Base-by-base conservation (phyloP, 2,888 invertebrate genomes). In the Baccha elongata region DNA sequence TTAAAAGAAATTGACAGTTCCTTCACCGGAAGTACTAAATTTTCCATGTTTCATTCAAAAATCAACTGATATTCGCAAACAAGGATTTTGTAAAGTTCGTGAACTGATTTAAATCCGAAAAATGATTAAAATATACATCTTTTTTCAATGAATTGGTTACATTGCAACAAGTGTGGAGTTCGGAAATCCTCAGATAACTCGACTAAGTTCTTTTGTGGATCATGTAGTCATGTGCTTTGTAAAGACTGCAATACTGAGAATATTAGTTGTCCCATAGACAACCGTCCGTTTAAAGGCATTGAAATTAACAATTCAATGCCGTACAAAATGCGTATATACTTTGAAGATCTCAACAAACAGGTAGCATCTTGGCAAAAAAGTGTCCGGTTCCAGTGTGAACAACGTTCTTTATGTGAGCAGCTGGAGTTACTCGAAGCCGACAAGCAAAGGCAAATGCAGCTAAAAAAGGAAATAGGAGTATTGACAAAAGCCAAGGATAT, bases 121-220 rank as follows among this genome's bases (percentile, higher is more conserved):
- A n/a, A n/a, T n/a, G n/a, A 62, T 7, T n/a, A n/a, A n/a, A n/a
- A n/a, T n/a, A n/a, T n/a, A n/a, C n/a, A n/a, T n/a, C n/a, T n/a
- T n/a, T n/a, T n/a, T n/a, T n/a, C n/a, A 50, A 71, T 81, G 81
- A 37, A 19, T 21, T 83, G 78, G 78, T 15, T 83, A n/a, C 67
- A 73, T 23, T 83, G 83, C 32, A 83, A 83, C n/a, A 78, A 83
- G 13, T 83, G 83, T 7, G 78, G 78, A 7, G 1, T 78, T 3
- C 13, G 11, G 1, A 67, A 42, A n/a, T 8, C 46, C 0, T 8
- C 26, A 17, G 15, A 5, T 0, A 48, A n/a, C 2, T 13, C 40
- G 2, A 44, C 15, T 0, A 52, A 72, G 21, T 83, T 42, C 3
- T 73, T 37, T n/a, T 64, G 68, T 1, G 72, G 64, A 37, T 23